Conservation (phyloP, 2,888 invertebrate genomes). For the Aleiodes alternator region DNA sequence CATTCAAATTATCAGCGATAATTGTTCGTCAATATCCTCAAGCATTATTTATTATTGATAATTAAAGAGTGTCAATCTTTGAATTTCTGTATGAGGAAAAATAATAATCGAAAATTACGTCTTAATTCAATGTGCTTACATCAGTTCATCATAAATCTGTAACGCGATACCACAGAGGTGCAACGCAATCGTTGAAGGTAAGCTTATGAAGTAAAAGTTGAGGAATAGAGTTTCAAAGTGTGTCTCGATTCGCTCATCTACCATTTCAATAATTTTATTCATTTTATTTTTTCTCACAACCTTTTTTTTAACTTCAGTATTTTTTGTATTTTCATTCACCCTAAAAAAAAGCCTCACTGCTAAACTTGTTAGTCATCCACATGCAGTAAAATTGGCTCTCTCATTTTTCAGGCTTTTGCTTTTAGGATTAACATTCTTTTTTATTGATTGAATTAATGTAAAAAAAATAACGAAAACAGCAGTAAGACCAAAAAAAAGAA, state of each 20-base stretch:
- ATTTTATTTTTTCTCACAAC: not conserved
- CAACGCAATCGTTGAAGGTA: conserved; percentile 18
- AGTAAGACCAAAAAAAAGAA: no score
- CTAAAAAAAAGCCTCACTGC: not conserved
- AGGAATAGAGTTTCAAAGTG: not conserved
- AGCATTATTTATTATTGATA: no score
- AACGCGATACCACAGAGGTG: conserved; percentile 9
- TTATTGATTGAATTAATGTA: not conserved
- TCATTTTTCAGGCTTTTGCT: conserved; percentile 18
- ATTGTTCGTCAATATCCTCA: no score
- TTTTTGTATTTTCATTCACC: not conserved
- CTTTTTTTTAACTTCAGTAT: not conserved
- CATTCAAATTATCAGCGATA: no score
- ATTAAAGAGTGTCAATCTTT: no score
- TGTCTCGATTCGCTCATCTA: not conserved
- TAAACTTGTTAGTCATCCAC: conserved; percentile 11
- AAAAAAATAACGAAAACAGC: not conserved
- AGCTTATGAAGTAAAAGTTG: conserved; percentile 10
- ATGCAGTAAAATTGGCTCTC: conserved; percentile 6
- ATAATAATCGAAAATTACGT: not conserved
- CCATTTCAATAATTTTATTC: not conserved
- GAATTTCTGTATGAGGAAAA: not conserved
- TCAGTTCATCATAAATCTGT: conserved; percentile 19
- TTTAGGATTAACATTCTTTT: not conserved
- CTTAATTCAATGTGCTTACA: not conserved